A percentile compares a stretch with the other conserved stretches of the same genome.
phyloP scores from a whole-genome alignment of 2,113 vertebrate species.

The Pogona vitticeps region DNA sequence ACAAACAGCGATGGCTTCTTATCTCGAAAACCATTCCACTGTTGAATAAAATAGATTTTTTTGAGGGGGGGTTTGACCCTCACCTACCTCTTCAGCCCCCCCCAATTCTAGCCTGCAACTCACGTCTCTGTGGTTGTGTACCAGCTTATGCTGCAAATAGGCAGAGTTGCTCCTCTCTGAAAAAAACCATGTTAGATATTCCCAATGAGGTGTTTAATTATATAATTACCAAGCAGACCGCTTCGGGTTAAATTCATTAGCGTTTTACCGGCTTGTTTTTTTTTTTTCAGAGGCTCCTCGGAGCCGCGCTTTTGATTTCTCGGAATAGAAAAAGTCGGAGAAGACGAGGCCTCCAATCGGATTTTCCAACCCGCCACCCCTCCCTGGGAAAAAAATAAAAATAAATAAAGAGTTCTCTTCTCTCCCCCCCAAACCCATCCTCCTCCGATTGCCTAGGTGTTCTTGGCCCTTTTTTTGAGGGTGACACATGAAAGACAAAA shows the following conservation, averaged over 20 bases:
- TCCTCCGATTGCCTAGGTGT: slow-evolving; percentile 90
- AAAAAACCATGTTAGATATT: slow-evolving; percentile 64
- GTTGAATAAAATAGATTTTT: neutral
- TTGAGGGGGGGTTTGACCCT: too few relatives aligned
- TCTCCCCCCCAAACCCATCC: too few relatives aligned
- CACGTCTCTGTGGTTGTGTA: neutral
- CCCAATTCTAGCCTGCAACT: too few relatives aligned
- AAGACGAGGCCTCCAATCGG: slow-evolving; percentile 77
- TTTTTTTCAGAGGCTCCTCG: slow-evolving; percentile 24
- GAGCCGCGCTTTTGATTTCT: neutral
- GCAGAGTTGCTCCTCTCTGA: slow-evolving; percentile 32
- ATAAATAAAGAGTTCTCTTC: neutral
- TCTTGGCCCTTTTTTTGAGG: slow-evolving; percentile 86
- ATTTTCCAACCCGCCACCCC: slow-evolving; percentile 64
- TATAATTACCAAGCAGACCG: slow-evolving; percentile 75
- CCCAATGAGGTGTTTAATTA: slow-evolving; percentile 76
- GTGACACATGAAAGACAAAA: slow-evolving; percentile 92
- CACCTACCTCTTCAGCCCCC: too few relatives aligned
- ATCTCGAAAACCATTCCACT: slow-evolving; percentile 53
- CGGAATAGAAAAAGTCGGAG: slow-evolving; percentile 66
- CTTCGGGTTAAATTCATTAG: slow-evolving; percentile 78
- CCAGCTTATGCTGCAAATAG: slow-evolving; percentile 38
- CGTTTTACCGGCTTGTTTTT: slow-evolving; percentile 39
- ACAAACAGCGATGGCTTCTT: slow-evolving; percentile 47
- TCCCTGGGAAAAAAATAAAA: too few relatives aligned